Evolutionary conservation across 2,113 vertebrate species (phyloP).

Genomic region (Sinocyclocheilus rhinocerous): DNA sequence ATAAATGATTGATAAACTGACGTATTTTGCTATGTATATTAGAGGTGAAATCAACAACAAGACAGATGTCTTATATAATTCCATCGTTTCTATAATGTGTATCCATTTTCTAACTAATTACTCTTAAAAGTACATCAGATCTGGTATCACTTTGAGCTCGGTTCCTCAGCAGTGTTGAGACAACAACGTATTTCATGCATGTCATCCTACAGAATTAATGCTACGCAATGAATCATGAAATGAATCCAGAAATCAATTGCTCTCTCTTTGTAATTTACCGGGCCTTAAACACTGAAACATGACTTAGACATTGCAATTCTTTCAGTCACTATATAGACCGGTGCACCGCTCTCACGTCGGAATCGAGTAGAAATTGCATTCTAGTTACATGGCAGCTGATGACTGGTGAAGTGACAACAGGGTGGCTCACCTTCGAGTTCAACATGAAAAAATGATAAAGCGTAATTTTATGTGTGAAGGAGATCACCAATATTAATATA

Average conservation of each 20-base stretch:
- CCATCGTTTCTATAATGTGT: neutral
- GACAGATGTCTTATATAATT: neutral
- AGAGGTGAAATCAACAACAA: neutral
- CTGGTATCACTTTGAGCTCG: constrained; percentile 19
- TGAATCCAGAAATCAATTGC: constrained; percentile 44
- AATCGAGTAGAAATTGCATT: neutral
- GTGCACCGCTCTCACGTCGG: neutral
- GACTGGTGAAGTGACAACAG: neutral
- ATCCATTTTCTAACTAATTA: neutral
- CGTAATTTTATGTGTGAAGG: neutral
- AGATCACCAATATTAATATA: neutral
- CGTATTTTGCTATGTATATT: neutral
- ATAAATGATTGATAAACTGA: constrained; percentile 17
- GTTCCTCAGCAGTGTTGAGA: constrained; percentile 15
- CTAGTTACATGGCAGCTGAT: neutral
- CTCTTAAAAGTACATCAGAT: neutral
- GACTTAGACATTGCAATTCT: constrained; percentile 29
- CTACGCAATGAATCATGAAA: constrained; percentile 52
- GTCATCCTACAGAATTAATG: constrained; percentile 46
- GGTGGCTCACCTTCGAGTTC: neutral
- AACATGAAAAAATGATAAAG: neutral
- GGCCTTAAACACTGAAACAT: constrained; percentile 23
- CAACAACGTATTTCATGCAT: constrained; percentile 36
- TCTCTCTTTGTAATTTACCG: constrained; percentile 47
- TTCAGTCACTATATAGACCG: neutral